Percentiles rank a stretch among this genome's conserved stretches.
Conservation (phyloP, 2,888 invertebrate genomes). For the Dastarcus helophoroides region DNA sequence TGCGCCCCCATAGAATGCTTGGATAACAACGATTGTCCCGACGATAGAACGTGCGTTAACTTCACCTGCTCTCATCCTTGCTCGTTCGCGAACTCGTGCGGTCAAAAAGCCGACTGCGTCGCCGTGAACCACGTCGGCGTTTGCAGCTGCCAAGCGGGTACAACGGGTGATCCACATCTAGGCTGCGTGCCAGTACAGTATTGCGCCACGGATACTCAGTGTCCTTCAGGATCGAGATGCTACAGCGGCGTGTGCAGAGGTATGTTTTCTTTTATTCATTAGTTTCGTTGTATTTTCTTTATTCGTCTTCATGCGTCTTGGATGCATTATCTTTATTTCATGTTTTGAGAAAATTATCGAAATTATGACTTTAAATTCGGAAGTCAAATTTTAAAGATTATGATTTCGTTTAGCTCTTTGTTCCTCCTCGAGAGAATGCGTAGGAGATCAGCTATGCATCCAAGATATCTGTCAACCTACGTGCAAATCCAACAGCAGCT, state of each 20-base stretch:
- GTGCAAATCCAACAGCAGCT: slow-evolving; percentile 67
- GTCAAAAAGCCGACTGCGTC: slow-evolving; percentile 64
- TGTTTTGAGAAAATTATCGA: too few relatives aligned
- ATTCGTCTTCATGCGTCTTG: too few relatives aligned
- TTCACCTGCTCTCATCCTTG: slow-evolving; percentile 76
- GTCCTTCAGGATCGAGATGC: slow-evolving; percentile 74
- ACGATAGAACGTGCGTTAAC: slow-evolving; percentile 63
- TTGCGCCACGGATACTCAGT: slow-evolving; percentile 69
- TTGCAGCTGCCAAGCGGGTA: slow-evolving; percentile 75
- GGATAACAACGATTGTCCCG: slow-evolving; percentile 63
- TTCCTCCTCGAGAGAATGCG: slow-evolving; percentile 70
- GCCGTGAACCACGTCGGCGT: slow-evolving; percentile 68
- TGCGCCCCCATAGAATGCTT: slow-evolving; percentile 67
- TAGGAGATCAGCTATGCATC: slow-evolving; percentile 75
- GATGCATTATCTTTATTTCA: too few relatives aligned
- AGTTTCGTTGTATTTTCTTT: too few relatives aligned
- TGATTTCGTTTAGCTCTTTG: slow-evolving; percentile 50
- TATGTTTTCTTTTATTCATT: slow-evolving; percentile 32
- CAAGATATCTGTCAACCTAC: slow-evolving; percentile 77
- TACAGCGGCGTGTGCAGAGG: slow-evolving; percentile 69
- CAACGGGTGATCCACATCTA: slow-evolving; percentile 74
- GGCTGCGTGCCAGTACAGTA: slow-evolving; percentile 77
- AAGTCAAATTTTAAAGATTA: too few relatives aligned
- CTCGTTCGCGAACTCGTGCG: slow-evolving; percentile 68
- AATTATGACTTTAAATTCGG: slow-evolving; percentile 2